Percentiles rank a stretch among this genome's conserved stretches.
Conservation (phyloP, 2,888 invertebrate species). For the Drosophila aldrichi region DNA sequence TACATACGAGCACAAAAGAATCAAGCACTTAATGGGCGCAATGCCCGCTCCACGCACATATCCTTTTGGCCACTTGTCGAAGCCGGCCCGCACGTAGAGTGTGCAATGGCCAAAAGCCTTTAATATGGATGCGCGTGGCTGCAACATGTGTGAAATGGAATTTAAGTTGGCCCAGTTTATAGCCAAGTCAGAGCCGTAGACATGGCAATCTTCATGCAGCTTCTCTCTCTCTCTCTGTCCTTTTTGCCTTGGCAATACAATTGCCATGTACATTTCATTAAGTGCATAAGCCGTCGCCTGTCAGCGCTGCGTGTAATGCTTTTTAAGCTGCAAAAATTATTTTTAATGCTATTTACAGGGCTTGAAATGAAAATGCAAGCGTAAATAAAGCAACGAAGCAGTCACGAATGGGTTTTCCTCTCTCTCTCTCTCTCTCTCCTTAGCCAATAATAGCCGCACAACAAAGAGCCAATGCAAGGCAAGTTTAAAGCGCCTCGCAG, state of each 20-base stretch:
- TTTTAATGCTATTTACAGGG: conserved; percentile 77
- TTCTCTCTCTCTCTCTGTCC: neutral
- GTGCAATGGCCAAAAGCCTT: conserved; percentile 48
- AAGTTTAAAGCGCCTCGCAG: conserved; percentile 37
- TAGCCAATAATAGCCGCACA: conserved; percentile 24
- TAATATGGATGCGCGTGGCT: conserved; percentile 52
- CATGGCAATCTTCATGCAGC: conserved; percentile 34
- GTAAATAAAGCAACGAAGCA: conserved; percentile 66
- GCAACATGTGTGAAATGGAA: conserved; percentile 58
- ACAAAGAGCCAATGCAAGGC: conserved; percentile 23
- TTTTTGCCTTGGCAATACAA: conserved; percentile 50
- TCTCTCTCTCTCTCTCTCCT: neutral
- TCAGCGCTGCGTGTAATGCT: conserved; percentile 61
- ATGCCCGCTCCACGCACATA: neutral
- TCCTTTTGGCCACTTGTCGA: conserved; percentile 19
- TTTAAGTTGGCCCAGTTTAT: conserved; percentile 78
- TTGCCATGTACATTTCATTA: conserved; percentile 82
- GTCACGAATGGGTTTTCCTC: conserved; percentile 53
- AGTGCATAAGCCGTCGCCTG: conserved; percentile 80
- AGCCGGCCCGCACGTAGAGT: conserved; percentile 28
- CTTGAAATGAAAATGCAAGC: conserved; percentile 78
- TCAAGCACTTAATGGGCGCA: conserved; percentile 18
- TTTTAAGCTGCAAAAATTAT: conserved; percentile 80
- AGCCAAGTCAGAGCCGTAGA: conserved; percentile 29
- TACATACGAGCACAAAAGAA: neutral